Evolutionary conservation across 1,140 invertebrate genomes (phyloP).

Genomic region (Magallana ariakensis): DNA sequence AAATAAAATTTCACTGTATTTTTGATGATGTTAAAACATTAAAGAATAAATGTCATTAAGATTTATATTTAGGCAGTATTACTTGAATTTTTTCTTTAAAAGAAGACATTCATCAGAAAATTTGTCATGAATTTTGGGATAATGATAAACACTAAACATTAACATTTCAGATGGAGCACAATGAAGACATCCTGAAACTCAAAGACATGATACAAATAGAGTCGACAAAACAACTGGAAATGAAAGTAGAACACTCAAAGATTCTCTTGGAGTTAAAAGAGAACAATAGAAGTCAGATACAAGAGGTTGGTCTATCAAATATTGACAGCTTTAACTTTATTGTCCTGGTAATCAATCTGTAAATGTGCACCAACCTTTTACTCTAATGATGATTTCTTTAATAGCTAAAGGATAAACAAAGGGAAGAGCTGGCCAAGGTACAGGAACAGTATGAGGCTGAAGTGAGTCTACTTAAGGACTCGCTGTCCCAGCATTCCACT

Average conservation of each 20-base stretch:
- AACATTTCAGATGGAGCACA: not conserved
- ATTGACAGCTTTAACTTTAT: too few relatives aligned
- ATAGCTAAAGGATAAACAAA: not conserved
- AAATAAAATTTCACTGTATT: too few relatives aligned
- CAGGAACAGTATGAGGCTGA: constrained; percentile 2
- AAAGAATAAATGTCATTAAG: too few relatives aligned
- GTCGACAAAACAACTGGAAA: constrained; percentile 1
- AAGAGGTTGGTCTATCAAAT: not conserved
- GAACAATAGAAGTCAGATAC: not conserved
- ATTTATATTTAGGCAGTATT: too few relatives aligned
- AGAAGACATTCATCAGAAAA: too few relatives aligned
- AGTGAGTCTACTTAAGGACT: constrained; percentile 1
- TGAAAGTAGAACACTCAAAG: not conserved
- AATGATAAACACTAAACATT: too few relatives aligned
- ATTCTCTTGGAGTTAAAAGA: constrained; percentile 2
- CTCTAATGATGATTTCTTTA: too few relatives aligned
- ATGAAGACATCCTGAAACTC: not conserved
- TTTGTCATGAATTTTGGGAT: too few relatives aligned
- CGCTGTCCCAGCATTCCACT: constrained; percentile 11
- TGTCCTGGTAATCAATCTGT: not conserved
- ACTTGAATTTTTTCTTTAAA: too few relatives aligned
- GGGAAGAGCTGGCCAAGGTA: not conserved
- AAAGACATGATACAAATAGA: not conserved
- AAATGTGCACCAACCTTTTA: too few relatives aligned
- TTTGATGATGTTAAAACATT: too few relatives aligned